A percentile compares a stretch with the other conserved stretches of the same genome.
Conservation (phyloP, 2,888 invertebrate genomes). For the Drosophila buzzatii region DNA sequence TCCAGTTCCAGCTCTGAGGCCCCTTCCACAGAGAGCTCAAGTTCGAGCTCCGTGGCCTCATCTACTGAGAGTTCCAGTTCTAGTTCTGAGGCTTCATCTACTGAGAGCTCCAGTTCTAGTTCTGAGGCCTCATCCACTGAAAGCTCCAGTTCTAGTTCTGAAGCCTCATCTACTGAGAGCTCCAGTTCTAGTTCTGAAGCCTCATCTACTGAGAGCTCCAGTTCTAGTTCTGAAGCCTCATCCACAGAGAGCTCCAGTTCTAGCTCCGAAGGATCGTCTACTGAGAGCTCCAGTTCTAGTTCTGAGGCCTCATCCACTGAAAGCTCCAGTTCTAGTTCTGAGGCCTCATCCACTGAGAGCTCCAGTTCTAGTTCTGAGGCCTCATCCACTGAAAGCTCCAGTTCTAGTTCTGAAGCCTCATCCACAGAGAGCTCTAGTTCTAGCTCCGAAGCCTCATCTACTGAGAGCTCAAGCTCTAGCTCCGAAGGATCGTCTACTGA, state of each 20-base stretch:
- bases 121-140: neutral
- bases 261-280: neutral
- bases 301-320: neutral
- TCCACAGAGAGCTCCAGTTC: neutral
- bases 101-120: neutral
- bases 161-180: slow-evolving; percentile 2
- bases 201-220: neutral
- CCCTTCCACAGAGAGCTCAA: neutral
- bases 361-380: neutral
- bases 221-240: neutral
- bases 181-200: neutral
- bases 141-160: neutral
- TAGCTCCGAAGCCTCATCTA: slow-evolving; percentile 2
- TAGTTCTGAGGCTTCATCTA: neutral
- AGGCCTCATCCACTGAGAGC: neutral
- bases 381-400: neutral
- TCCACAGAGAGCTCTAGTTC: neutral
- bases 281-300: neutral
- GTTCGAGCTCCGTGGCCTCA: neutral
- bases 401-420: neutral
- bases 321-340: neutral
- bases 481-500: neutral
- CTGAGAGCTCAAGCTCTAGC: neutral
- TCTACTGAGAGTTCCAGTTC: neutral
- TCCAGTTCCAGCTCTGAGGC: neutral